A percentile compares a stretch with the other conserved stretches of the same genome.
phyloP scores from a whole-genome alignment of 2,113 vertebrate species.

The Glaucomys volans region DNA sequence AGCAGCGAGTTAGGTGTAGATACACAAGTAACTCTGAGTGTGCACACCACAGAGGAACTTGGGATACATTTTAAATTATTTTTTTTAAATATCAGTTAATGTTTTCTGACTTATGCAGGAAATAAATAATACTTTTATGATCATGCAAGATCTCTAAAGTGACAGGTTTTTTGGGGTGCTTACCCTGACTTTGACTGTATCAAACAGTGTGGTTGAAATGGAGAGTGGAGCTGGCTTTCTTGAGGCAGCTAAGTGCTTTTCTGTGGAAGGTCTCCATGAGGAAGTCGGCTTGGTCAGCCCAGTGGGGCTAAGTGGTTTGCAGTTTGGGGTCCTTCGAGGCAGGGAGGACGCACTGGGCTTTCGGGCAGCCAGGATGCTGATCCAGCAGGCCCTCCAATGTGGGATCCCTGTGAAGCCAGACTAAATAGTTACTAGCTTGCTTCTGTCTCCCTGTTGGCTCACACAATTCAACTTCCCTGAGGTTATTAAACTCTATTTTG shows the following conservation, averaged over 20 bases:
- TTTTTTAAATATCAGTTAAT: background rate
- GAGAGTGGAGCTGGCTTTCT: background rate
- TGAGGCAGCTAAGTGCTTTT: background rate
- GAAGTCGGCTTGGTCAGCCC: background rate
- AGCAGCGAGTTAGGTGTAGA: background rate
- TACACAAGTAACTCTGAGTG: background rate
- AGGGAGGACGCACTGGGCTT: background rate
- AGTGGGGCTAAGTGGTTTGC: background rate
- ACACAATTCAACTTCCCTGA: background rate
- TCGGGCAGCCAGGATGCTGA: background rate
- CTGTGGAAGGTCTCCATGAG: accelerated
- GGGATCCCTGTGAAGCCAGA: background rate
- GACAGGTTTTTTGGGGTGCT: background rate
- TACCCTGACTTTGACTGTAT: background rate
- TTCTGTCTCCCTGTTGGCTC: background rate
- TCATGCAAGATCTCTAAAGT: background rate
- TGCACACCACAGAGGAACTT: too few species aligned
- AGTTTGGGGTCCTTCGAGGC: background rate
- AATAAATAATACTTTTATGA: background rate
- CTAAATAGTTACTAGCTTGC: background rate
- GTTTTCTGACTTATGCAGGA: background rate
- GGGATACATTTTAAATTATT: background rate
- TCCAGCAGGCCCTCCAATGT: background rate
- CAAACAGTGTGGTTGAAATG: background rate
- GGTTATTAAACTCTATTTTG: background rate